Percentiles rank a stretch among this genome's conserved stretches.
Evolutionary conservation across 1,140 invertebrate genomes (phyloP).

Genomic region (Arion vulgaris): DNA sequence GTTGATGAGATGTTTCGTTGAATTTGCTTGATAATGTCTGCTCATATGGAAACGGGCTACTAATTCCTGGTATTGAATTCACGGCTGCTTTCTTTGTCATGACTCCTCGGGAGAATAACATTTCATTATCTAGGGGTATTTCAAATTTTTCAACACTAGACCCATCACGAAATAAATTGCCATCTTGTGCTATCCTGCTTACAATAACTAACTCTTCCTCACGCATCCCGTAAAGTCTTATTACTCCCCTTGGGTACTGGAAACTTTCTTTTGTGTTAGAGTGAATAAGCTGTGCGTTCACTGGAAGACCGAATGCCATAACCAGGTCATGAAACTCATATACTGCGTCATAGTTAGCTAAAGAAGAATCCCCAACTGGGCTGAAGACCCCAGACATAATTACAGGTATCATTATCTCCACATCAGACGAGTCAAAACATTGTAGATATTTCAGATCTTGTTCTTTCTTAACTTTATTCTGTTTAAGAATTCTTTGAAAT

Average conservation of each 20-base stretch:
- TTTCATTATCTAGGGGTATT: conserved; percentile 50
- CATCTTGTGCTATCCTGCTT: conserved; percentile 37
- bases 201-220: conserved; percentile 58
- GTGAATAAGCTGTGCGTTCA: conserved; percentile 63
- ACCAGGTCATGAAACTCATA: conserved; percentile 66
- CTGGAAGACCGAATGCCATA: conserved; percentile 63
- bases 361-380: conserved; percentile 60
- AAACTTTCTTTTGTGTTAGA: conserved; percentile 34
- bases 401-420: conserved; percentile 67
- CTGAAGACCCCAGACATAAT: conserved; percentile 68
- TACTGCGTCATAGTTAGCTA: conserved; percentile 64
- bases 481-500: conserved; percentile 60
- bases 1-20: background rate
- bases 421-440: conserved; percentile 58
- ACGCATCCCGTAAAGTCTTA: conserved; percentile 54
- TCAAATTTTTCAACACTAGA: conserved; percentile 50
- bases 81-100: conserved; percentile 45
- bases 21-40: background rate
- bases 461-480: conserved; percentile 53
- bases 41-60: background rate
- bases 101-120: conserved; percentile 53
- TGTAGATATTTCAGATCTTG: conserved; percentile 67
- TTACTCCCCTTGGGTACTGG: conserved; percentile 51
- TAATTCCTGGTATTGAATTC: conserved; percentile 18
- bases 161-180: background rate